These are phyloP conservation scores for Ornithorhynchus anatinus DNA, from an alignment of 2,113 vertebrate genomes.

Conservation along the genomic window DNA sequence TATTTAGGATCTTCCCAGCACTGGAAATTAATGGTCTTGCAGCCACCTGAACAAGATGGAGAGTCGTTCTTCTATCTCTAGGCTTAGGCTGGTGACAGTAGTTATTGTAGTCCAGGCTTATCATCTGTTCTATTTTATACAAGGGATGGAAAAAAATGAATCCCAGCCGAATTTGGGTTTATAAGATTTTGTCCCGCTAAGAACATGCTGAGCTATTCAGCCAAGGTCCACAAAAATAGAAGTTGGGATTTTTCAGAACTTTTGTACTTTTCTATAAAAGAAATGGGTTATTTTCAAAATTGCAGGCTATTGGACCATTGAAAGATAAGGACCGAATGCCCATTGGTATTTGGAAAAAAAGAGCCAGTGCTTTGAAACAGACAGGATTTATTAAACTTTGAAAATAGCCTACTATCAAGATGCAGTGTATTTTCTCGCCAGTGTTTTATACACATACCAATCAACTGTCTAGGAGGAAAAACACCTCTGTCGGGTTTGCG, in stretches of 20 bases:
- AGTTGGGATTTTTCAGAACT: not conserved
- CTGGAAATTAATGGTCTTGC: not conserved
- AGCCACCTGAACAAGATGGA: not conserved
- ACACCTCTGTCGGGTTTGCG: too few relatives aligned
- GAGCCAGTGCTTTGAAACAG: not conserved
- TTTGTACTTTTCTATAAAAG: not conserved
- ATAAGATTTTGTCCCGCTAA: not conserved
- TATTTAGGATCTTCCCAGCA: not conserved
- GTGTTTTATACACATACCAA: too few relatives aligned
- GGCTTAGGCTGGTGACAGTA: not conserved
- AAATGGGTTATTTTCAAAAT: not conserved
- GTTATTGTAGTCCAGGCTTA: constrained; percentile 2
- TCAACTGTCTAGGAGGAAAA: too few relatives aligned
- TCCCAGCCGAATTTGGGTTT: not conserved
- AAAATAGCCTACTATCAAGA: constrained; percentile 3
- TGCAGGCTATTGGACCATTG: not conserved
- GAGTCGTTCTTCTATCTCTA: not conserved
- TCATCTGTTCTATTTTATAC: not conserved
- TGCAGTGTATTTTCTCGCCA: too few relatives aligned
- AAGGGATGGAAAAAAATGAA: not conserved
- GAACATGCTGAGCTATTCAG: not conserved
- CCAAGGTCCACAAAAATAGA: not conserved
- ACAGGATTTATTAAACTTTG: not conserved
- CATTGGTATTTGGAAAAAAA: not conserved
- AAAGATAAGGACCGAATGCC: not conserved